Percentiles rank a stretch among this genome's conserved stretches.
phyloP scores from a whole-genome alignment of 2,113 vertebrate genomes.

The Tupaia tana region DNA sequence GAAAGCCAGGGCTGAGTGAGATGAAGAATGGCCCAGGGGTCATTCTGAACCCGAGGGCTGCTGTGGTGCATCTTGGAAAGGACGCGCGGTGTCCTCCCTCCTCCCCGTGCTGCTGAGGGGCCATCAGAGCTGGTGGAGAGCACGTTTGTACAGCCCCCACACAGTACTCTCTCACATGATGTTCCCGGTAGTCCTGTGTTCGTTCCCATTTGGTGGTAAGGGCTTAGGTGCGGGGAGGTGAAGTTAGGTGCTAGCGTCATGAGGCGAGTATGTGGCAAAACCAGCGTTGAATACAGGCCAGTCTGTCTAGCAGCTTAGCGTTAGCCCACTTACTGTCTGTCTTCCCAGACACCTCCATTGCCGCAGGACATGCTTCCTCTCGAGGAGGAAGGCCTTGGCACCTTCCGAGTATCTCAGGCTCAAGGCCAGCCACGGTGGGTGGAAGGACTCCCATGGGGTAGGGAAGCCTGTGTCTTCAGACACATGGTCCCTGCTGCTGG shows the following conservation, averaged over 20 bases:
- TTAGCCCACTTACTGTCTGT: not conserved
- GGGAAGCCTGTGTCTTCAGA: not conserved
- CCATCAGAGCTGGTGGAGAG: not conserved
- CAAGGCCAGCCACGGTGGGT: not conserved
- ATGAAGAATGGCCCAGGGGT: accelerated
- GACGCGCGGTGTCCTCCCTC: not conserved
- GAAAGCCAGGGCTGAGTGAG: not conserved
- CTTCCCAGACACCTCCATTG: not conserved
- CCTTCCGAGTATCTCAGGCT: not conserved
- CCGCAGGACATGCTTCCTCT: not conserved
- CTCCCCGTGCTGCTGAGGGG: accelerated
- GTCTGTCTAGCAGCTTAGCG: not conserved
- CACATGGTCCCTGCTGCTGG: not conserved
- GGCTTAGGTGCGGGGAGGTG: not conserved
- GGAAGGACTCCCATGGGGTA: not conserved
- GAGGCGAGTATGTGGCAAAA: not conserved
- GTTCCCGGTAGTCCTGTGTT: not conserved
- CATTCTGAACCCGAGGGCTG: not conserved
- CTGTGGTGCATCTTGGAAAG: not conserved
- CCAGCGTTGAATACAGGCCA: accelerated
- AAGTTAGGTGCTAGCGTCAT: not conserved
- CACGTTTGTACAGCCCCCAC: accelerated
- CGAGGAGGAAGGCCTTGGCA: not conserved
- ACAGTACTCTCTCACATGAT: too few relatives aligned
- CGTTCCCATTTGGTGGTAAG: not conserved